Percentiles rank a stretch among this genome's conserved stretches.
Conservation (phyloP, 2,797 vertebrate genomes). For the Mus minutoides region DNA sequence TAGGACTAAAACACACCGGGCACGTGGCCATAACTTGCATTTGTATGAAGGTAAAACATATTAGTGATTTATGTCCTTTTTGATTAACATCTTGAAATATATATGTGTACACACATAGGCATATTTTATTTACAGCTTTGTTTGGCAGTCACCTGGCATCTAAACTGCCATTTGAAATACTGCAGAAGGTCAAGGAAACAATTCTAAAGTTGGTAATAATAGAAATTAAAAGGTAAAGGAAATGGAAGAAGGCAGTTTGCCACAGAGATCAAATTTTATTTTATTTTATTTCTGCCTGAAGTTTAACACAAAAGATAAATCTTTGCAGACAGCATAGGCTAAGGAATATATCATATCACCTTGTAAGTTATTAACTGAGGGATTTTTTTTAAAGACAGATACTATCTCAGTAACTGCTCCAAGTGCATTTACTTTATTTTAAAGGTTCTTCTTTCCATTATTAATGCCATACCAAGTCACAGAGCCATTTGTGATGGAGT, state of each 20-base stretch:
- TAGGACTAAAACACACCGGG: conserved; percentile 64
- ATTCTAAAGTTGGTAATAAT: conserved; percentile 73
- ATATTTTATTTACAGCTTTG: conserved; percentile 70
- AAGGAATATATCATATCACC: conserved; percentile 69
- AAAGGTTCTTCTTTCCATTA: conserved; percentile 79
- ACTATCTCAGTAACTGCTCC: conserved; percentile 67
- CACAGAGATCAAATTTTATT: conserved; percentile 77
- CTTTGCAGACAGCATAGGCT: conserved; percentile 59
- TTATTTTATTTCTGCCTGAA: conserved; percentile 73
- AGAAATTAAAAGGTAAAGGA: conserved; percentile 78
- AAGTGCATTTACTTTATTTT: conserved; percentile 77
- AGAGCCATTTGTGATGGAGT: conserved; percentile 59
- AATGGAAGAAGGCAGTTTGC: conserved; percentile 69
- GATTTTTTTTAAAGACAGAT: conserved; percentile 67
- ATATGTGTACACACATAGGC: conserved; percentile 1
- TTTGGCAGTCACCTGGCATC: conserved; percentile 60
- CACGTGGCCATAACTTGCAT: conserved; percentile 64
- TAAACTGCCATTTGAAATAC: conserved; percentile 74
- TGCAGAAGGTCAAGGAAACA: conserved; percentile 64
- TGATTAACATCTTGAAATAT: conserved; percentile 73
- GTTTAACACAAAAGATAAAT: conserved; percentile 79
- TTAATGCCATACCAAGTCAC: conserved; percentile 74
- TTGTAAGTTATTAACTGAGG: conserved; percentile 65
- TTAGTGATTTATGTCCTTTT: conserved; percentile 63
- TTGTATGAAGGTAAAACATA: conserved; percentile 64